Evolutionary conservation across 2,113 vertebrate genomes (phyloP).

Genomic region (Actenoides hombroni): DNA sequence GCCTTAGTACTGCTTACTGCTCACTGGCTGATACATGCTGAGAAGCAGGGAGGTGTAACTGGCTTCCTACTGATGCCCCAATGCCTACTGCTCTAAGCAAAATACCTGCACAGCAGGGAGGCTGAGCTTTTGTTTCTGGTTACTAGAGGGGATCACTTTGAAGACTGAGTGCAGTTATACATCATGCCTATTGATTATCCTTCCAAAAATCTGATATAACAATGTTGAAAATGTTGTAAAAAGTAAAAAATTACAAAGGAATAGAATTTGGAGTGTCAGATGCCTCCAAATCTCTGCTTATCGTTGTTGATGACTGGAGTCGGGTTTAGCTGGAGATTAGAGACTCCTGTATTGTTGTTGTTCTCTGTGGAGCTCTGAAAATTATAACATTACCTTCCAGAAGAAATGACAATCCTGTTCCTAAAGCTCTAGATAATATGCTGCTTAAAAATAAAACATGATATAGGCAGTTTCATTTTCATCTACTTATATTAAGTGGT

Average conservation of each 20-base stretch:
- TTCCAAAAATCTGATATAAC: slow-evolving; percentile 70
- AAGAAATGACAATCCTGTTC: slow-evolving; percentile 74
- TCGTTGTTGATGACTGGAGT: slow-evolving; percentile 62
- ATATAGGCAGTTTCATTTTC: slow-evolving; percentile 73
- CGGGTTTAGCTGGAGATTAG: slow-evolving; percentile 68
- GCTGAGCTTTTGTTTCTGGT: slow-evolving; percentile 62
- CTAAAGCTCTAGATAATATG: slow-evolving; percentile 70
- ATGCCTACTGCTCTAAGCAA: slow-evolving; percentile 49
- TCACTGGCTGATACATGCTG: neutral
- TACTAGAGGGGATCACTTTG: slow-evolving; percentile 64
- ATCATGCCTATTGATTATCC: slow-evolving; percentile 64
- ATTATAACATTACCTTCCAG: slow-evolving; percentile 73
- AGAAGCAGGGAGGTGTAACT: slow-evolving; percentile 45
- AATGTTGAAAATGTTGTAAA: slow-evolving; percentile 60
- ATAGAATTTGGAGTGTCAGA: slow-evolving; percentile 60
- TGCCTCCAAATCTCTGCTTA: slow-evolving; percentile 65
- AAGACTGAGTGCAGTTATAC: slow-evolving; percentile 66
- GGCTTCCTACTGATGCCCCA: slow-evolving; percentile 16
- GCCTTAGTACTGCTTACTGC: neutral
- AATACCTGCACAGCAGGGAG: slow-evolving; percentile 52
- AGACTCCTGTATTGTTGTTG: slow-evolving; percentile 65
- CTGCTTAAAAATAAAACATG: slow-evolving; percentile 71
- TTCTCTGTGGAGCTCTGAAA: slow-evolving; percentile 73
- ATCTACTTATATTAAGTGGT: slow-evolving; percentile 61
- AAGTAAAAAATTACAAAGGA: slow-evolving; percentile 68